phyloP scores from a whole-genome alignment of 2,888 invertebrate genomes.

The Dermolepida albohirtum region DNA sequence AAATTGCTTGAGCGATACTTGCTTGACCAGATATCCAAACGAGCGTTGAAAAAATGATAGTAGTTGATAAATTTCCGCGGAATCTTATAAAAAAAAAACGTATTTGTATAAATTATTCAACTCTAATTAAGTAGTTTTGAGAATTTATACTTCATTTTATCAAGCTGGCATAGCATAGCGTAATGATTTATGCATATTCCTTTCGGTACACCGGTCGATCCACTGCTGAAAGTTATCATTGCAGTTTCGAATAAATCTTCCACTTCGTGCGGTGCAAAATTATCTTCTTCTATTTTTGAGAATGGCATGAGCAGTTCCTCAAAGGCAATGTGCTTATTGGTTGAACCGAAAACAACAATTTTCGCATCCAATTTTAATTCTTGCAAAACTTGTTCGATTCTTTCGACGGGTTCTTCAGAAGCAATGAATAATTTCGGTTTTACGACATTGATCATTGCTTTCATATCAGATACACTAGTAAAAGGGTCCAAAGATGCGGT shows the following conservation, averaged over 20 bases:
- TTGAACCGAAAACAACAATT: constrained; percentile 45
- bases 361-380: constrained; percentile 14
- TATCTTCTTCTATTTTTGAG: constrained; percentile 43
- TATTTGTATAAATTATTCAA: neutral
- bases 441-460: constrained; percentile 51
- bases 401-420: constrained; percentile 34
- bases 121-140: neutral
- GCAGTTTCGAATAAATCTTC: constrained; percentile 36
- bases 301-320: constrained; percentile 36
- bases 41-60: neutral
- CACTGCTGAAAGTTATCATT: constrained; percentile 45
- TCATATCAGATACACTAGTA: constrained; percentile 49
- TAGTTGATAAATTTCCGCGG: neutral
- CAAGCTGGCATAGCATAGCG: constrained; percentile 3
- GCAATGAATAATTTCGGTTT: constrained; percentile 48
- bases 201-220: constrained; percentile 48
- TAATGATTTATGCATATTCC: constrained; percentile 50
- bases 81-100: too few species aligned
- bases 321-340: constrained; percentile 33
- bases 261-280: constrained; percentile 44
- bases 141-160: neutral
- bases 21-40: neutral
- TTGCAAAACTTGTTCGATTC: constrained; percentile 25
- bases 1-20: neutral
- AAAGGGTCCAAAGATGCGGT: constrained; percentile 55